phyloP scores from a whole-genome alignment of 2,113 vertebrate genomes.

The Microcebus griseorufus region DNA sequence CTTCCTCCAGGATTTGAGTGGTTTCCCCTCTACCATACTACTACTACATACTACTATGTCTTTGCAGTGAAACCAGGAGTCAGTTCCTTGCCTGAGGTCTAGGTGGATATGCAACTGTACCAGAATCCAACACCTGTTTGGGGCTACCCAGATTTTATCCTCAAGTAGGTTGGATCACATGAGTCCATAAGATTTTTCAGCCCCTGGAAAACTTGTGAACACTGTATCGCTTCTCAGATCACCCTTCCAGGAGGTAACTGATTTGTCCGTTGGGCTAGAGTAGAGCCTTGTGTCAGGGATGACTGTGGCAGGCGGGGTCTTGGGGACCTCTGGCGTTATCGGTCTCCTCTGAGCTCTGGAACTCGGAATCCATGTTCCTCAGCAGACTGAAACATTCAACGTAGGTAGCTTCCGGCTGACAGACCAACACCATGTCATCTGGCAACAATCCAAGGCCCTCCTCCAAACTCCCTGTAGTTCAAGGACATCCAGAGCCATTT shows the following conservation, averaged over 20 bases:
- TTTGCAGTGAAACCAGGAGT: neutral
- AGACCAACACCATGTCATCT: neutral
- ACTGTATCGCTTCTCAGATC: neutral
- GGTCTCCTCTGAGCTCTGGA: neutral
- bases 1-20: neutral
- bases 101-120: neutral
- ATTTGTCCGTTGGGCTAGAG: neutral
- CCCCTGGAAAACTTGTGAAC: neutral
- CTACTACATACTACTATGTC: neutral
- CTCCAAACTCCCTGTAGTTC: neutral
- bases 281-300: neutral
- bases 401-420: neutral
- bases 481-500: neutral
- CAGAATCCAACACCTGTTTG: neutral
- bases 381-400: neutral
- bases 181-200: neutral
- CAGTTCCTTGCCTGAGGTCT: neutral
- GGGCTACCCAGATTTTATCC: neutral
- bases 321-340: neutral
- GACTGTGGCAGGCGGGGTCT: neutral
- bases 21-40: neutral
- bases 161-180: neutral
- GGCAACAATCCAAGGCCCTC: neutral
- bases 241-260: neutral
- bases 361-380: fast-evolving